Conservation (phyloP, 2,797 vertebrate species). For the Phoxinus dragarum region DNA sequence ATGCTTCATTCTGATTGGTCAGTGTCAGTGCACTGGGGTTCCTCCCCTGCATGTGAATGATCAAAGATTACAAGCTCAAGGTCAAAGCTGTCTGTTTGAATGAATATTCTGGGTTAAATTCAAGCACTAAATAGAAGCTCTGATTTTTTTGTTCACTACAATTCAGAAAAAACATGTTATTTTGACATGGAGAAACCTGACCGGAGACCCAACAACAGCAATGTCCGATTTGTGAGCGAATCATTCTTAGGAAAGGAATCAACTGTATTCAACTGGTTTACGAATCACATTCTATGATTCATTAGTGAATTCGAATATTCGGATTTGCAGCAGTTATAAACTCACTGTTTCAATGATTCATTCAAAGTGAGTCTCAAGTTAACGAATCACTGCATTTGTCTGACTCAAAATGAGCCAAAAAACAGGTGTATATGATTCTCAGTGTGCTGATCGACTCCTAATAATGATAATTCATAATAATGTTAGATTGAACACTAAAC, state of each 20-base stretch:
- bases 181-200: no score
- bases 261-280: background rate
- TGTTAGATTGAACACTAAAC: background rate
- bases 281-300: background rate
- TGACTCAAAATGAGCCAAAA: background rate
- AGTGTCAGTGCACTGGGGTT: constrained; percentile 20
- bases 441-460: background rate
- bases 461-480: background rate
- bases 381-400: background rate
- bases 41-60: constrained; percentile 32
- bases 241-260: background rate
- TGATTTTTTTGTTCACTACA: background rate
- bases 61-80: constrained; percentile 16
- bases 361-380: background rate
- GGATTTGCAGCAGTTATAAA: background rate
- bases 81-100: constrained; percentile 4
- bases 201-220: background rate
- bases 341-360: background rate
- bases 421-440: background rate
- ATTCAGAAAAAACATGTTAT: background rate
- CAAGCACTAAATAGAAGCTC: background rate
- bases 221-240: background rate
- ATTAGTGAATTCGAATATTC: background rate
- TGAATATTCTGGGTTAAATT: background rate
- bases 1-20: constrained; percentile 14